Evolutionary conservation across 2,888 invertebrate species (phyloP).

Genomic region (Scaptomyza polygonia): DNA sequence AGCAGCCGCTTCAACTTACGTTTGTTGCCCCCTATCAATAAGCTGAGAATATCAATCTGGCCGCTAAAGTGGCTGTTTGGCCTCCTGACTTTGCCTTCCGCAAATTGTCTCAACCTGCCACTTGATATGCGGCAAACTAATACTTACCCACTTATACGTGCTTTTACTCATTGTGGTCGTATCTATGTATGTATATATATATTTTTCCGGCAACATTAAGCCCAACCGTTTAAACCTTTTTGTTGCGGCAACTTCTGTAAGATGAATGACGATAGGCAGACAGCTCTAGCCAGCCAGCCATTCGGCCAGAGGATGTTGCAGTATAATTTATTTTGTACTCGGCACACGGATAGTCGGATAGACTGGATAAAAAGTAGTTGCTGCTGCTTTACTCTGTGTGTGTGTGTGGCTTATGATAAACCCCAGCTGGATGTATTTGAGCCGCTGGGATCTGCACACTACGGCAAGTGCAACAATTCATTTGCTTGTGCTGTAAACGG

Average conservation of each 20-base stretch:
- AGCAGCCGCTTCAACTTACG: conserved; percentile 23
- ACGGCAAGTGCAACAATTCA: conserved; percentile 27
- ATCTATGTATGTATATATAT: too few species aligned
- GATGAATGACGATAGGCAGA: conserved; percentile 4
- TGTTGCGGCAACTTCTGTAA: conserved; percentile 54
- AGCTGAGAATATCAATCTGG: conserved; percentile 56
- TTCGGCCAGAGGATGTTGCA: conserved; percentile 21
- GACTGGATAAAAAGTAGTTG: conserved; percentile 58
- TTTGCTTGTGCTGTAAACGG: conserved; percentile 48
- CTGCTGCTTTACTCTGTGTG: conserved; percentile 5
- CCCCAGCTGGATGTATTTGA: conserved; percentile 19
- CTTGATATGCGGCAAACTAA: conserved; percentile 36
- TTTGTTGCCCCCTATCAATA: conserved; percentile 56
- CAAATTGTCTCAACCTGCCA: conserved; percentile 39
- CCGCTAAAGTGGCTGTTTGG: conserved; percentile 67
- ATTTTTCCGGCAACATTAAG: conserved; percentile 75
- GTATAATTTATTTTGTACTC: conserved; percentile 61
- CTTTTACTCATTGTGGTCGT: conserved; percentile 12
- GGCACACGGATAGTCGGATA: conserved; percentile 31
- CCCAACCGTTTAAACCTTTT: conserved; percentile 67
- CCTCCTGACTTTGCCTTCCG: conserved; percentile 23
- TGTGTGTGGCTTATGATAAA: conserved; percentile 21
- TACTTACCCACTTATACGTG: conserved; percentile 1
- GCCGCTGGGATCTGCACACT: conserved; percentile 7
- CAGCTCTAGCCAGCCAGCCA: conserved; percentile 1